Evolutionary conservation across 2,888 invertebrate species (phyloP).

Genomic region (Chymomyza caudatula): DNA sequence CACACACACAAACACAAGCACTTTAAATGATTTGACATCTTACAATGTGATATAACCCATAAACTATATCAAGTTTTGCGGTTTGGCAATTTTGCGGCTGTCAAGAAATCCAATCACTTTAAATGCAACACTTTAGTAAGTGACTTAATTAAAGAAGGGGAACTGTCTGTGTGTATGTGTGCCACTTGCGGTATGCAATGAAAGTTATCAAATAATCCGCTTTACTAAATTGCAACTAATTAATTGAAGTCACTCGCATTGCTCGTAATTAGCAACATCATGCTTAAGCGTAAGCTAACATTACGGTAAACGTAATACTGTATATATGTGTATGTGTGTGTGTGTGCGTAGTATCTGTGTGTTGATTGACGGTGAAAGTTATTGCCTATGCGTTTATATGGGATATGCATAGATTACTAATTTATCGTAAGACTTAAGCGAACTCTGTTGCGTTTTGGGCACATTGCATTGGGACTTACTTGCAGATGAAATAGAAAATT

Average conservation of each 20-base stretch:
- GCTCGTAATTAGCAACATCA: slow-evolving; percentile 35
- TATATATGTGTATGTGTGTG: not conserved
- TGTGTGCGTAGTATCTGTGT: not conserved
- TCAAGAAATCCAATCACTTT: slow-evolving; percentile 46
- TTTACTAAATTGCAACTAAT: slow-evolving; percentile 62
- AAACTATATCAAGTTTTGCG: slow-evolving; percentile 20
- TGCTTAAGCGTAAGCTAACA: slow-evolving; percentile 38
- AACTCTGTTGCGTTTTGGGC: not conserved
- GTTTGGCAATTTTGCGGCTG: slow-evolving; percentile 35
- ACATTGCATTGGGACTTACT: too few species aligned
- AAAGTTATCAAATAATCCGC: slow-evolving; percentile 57
- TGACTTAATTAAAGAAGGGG: slow-evolving; percentile 38
- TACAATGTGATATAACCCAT: slow-evolving; percentile 4
- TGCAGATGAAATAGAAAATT: too few species aligned
- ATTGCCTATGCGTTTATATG: too few species aligned
- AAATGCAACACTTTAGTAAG: slow-evolving; percentile 32
- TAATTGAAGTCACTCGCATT: slow-evolving; percentile 56
- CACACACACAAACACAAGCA: not conserved
- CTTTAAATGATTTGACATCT: slow-evolving; percentile 29
- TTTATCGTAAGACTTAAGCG: not conserved
- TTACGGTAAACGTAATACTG: not conserved
- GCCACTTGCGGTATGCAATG: not conserved
- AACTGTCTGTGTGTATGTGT: not conserved
- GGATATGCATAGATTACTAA: not conserved
- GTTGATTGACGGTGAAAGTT: slow-evolving; percentile 42